Percentiles rank a stretch among this genome's conserved stretches.
Conservation (phyloP, 2,888 invertebrate species). For the Aleiodes testaceus region DNA sequence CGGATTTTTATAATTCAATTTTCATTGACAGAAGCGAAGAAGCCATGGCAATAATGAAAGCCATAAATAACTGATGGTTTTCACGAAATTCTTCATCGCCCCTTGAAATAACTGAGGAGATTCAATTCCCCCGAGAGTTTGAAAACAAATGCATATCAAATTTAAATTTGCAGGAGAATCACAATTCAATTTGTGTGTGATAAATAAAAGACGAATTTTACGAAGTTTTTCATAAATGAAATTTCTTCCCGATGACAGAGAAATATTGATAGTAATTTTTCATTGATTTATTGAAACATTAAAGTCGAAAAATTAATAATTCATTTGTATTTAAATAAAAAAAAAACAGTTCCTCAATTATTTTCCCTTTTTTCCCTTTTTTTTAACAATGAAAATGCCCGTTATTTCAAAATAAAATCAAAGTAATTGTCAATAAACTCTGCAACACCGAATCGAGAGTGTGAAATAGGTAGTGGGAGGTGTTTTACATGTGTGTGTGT, state of each 20-base stretch:
- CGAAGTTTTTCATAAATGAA: conserved; percentile 7
- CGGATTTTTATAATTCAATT: conserved; percentile 65
- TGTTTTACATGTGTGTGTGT: conserved; percentile 39
- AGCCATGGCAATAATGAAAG: conserved; percentile 58
- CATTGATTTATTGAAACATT: no score
- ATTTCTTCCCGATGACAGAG: neutral
- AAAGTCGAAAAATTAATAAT: no score
- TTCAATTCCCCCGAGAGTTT: conserved; percentile 64
- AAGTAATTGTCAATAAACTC: conserved; percentile 21
- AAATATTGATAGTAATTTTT: neutral
- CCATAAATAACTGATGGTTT: conserved; percentile 72
- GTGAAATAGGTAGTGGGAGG: conserved; percentile 58
- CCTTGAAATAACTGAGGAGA: conserved; percentile 54
- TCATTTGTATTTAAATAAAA: no score
- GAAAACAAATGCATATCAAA: conserved; percentile 65
- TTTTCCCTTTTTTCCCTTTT: no score
- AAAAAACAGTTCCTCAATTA: no score
- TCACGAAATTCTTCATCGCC: conserved; percentile 27
- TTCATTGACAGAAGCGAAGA: conserved; percentile 63
- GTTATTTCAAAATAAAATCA: neutral
- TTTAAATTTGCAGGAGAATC: conserved; percentile 54
- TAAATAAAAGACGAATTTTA: neutral
- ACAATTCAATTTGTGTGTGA: neutral
- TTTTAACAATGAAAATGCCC: no score
- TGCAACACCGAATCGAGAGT: conserved; percentile 47